These are phyloP conservation scores for Penaeus chinensis DNA, from an alignment of 1,140 invertebrate genomes.

Conservation along the genomic window DNA sequence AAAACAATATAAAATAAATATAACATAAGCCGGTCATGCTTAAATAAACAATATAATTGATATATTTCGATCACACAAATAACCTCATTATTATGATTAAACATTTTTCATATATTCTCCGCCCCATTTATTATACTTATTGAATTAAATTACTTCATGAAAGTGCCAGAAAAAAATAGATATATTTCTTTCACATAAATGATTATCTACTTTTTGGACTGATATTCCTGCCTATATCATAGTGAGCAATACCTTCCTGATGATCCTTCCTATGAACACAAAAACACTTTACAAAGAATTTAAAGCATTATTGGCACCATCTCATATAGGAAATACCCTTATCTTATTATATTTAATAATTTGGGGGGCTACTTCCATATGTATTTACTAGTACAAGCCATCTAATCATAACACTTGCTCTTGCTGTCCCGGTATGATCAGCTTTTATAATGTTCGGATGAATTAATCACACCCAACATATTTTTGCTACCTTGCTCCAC, in stretches of 20 bases:
- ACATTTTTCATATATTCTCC: not conserved
- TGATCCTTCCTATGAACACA: constrained; percentile 8
- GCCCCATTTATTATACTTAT: not conserved
- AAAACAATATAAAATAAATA: constrained; percentile 1
- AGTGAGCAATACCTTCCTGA: constrained; percentile 26
- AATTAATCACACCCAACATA: constrained; percentile 22
- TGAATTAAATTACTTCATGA: not conserved
- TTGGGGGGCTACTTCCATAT: not conserved
- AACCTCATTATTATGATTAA: too few relatives aligned
- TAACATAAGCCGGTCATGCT: constrained; percentile 4
- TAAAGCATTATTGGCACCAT: not conserved
- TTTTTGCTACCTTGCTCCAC: constrained; percentile 16
- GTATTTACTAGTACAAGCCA: not conserved
- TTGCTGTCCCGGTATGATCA: constrained; percentile 4
- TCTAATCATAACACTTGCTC: not conserved
- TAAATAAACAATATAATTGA: too few relatives aligned
- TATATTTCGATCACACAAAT: too few relatives aligned
- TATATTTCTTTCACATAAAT: not conserved
- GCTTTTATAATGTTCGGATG: too few relatives aligned
- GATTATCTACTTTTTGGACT: constrained; percentile 21
- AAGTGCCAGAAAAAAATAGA: not conserved
- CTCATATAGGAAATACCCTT: not conserved
- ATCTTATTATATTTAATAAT: not conserved
- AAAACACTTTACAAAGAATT: constrained; percentile 24
- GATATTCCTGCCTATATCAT: constrained; percentile 1